Percentiles rank a stretch among this genome's conserved stretches.
Evolutionary conservation across 2,797 vertebrate genomes (phyloP).

Genomic region (Falco peregrinus): DNA sequence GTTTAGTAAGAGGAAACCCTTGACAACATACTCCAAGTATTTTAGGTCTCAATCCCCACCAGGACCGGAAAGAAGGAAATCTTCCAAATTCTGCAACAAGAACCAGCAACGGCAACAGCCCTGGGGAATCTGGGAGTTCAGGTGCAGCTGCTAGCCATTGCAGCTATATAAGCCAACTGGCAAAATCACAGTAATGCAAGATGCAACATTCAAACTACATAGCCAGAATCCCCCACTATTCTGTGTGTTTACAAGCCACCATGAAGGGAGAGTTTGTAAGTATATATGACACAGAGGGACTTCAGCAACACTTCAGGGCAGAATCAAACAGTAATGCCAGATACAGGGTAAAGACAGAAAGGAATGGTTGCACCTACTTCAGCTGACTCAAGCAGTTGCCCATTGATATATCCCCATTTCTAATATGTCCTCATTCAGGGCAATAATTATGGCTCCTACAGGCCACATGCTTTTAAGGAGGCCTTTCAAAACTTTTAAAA

Average conservation of each 20-base stretch:
- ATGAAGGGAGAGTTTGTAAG: background rate
- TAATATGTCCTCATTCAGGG: background rate
- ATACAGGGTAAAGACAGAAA: background rate
- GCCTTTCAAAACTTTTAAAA: background rate
- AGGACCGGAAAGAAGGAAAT: background rate
- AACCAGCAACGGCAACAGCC: background rate
- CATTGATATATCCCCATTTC: background rate
- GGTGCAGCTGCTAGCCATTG: background rate
- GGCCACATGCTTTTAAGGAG: background rate
- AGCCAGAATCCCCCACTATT: background rate
- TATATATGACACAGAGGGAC: background rate
- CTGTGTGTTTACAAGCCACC: accelerated
- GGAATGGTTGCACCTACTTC: background rate
- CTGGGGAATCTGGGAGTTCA: background rate
- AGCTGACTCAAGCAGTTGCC: background rate
- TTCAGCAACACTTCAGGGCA: background rate
- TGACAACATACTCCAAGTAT: background rate
- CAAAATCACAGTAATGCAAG: background rate
- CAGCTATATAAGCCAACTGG: background rate
- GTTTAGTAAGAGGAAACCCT: background rate
- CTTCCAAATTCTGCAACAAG: background rate
- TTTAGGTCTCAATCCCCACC: background rate
- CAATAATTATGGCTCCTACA: background rate
- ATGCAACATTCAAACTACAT: background rate
- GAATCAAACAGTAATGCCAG: background rate